phyloP scores from a whole-genome alignment of 2,113 vertebrate species.

The Myocastor coypus region DNA sequence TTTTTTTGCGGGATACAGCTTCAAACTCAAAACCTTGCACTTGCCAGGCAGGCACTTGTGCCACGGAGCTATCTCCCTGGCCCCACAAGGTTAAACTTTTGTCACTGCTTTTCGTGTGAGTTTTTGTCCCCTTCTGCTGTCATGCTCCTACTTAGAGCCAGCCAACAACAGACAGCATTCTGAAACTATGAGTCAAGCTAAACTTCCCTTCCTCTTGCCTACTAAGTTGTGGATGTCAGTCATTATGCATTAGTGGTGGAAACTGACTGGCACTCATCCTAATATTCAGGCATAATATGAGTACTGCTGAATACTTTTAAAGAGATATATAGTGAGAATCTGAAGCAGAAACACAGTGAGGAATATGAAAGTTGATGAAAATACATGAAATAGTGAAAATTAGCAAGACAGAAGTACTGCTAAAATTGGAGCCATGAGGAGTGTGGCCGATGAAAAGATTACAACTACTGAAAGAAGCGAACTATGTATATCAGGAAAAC shows the following conservation, averaged over 20 bases:
- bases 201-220: background rate
- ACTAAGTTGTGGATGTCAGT: background rate
- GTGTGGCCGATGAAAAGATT: background rate
- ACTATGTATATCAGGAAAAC: background rate
- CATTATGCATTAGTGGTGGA: background rate
- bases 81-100: too few species aligned
- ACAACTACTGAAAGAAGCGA: background rate
- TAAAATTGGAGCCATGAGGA: background rate
- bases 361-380: background rate
- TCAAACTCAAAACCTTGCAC: too few species aligned
- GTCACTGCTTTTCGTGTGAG: background rate
- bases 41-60: too few species aligned
- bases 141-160: background rate
- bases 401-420: background rate
- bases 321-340: background rate
- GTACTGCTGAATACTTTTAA: background rate
- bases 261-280: background rate
- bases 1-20: too few species aligned
- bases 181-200: background rate
- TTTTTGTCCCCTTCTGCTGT: background rate
- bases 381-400: background rate
- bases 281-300: background rate
- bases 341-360: background rate
- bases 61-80: too few species aligned
- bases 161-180: background rate